phyloP scores from a whole-genome alignment of 2,888 invertebrate species.

The Thereva unica region DNA sequence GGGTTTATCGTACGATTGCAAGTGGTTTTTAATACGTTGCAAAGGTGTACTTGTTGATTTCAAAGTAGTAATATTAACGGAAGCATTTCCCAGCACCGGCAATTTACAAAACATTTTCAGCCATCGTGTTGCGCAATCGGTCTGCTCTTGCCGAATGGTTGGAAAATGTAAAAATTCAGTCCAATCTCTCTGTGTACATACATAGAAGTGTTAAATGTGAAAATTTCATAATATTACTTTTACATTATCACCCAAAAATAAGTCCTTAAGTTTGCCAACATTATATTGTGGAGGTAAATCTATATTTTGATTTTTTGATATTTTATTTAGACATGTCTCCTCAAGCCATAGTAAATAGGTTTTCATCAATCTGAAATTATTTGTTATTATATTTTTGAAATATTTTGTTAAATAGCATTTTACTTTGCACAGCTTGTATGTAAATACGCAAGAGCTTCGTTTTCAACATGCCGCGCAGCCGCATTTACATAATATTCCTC shows the following conservation, averaged over 20 bases:
- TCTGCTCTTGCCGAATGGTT: constrained; percentile 61
- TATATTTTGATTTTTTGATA: constrained; percentile 49
- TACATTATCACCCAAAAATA: constrained; percentile 66
- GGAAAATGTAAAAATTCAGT: constrained; percentile 68
- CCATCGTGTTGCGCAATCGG: constrained; percentile 63
- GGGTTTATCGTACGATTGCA: constrained; percentile 69
- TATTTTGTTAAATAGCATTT: not conserved
- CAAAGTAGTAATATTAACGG: not conserved
- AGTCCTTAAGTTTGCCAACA: constrained; percentile 64
- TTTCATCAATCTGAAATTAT: constrained; percentile 61
- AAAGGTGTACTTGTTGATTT: constrained; percentile 56
- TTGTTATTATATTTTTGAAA: not conserved
- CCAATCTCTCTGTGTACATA: constrained; percentile 63
- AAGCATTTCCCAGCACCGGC: constrained; percentile 43
- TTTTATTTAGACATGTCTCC: constrained; percentile 73
- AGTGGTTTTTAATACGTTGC: constrained; percentile 63
- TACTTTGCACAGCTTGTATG: constrained; percentile 56
- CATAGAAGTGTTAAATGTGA: constrained; percentile 12
- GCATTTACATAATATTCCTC: constrained; percentile 62
- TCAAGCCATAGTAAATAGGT: constrained; percentile 77
- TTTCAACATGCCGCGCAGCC: constrained; percentile 57
- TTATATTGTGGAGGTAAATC: constrained; percentile 76
- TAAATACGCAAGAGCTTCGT: constrained; percentile 52
- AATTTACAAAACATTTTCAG: constrained; percentile 59
- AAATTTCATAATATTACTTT: constrained; percentile 22